Evolutionary conservation across 2,113 vertebrate genomes (phyloP), one percentile per base, ranked within the genome.

Genomic region (Cochlearius cochlearius): DNA sequence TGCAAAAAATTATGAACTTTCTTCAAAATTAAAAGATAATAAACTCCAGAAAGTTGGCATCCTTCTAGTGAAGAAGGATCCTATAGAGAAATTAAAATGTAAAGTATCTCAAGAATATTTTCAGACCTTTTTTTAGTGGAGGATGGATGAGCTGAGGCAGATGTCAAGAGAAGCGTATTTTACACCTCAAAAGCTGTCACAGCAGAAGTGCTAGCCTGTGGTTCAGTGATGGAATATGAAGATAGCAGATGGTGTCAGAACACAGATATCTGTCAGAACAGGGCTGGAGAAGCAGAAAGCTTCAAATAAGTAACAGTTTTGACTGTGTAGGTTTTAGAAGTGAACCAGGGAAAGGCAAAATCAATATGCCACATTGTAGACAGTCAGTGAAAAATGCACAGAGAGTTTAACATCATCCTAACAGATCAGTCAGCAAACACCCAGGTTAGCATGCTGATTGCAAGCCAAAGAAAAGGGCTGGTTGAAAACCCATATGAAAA

Each of bases 241-340:
- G 93, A 80, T 50, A 92, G 88, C 96, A 96, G 95, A 95, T 96
- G 92, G 96, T 93, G 68, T 95, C 92, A 74, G 87, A 95, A 92
- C 92, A 95, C 59, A 90, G 92, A 90, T 92, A 96, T 90, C 71
- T 96, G 95, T 95, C 96, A 94, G 92, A 93, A 86, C 29, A 67
- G 60, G 78, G 39, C 68, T 95, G 82, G 89, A 95, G 81, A 91
- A 90, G 90, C 56, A 72, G 78, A 94, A 84, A 83, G 52, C 79
- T 90, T 92, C 92, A 83, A 94, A 68, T 47, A 92, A 93, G 63
- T 90, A 94, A 72, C 92, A 95, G 82, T 92, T 97, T 94, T 95
- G 82, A 93, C 79, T 71, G 76, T 2, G 59, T 95, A 32, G 88
- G 72, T 69, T 96, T 96, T 39, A 94, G 79, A 97, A 96, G 76